These are phyloP conservation scores for Ochotona princeps DNA, from an alignment of 2,113 vertebrate genomes.

Conservation along the genomic window DNA sequence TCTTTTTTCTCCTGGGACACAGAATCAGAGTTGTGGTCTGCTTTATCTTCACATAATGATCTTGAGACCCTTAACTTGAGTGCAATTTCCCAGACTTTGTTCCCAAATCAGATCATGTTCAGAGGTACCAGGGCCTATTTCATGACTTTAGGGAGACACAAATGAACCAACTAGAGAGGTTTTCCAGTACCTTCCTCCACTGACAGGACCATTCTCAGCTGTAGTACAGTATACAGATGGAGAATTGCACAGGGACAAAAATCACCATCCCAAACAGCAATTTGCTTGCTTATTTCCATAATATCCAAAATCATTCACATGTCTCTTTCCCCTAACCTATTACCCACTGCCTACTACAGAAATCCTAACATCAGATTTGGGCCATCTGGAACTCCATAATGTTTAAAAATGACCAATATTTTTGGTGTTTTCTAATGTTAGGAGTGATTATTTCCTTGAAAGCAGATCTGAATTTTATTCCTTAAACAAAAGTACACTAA, in stretches of 20 bases:
- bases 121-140: neutral
- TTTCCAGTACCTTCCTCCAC: neutral
- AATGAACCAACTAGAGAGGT: neutral
- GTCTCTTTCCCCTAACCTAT: neutral
- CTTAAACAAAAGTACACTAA: conserved; percentile 7
- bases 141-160: neutral
- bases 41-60: neutral
- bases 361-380: neutral
- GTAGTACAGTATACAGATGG: neutral
- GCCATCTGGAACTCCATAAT: neutral
- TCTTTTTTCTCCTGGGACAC: neutral
- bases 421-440: conserved; percentile 16
- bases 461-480: neutral
- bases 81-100: neutral
- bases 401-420: neutral
- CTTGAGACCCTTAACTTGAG: neutral
- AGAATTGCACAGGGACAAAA: neutral
- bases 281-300: neutral
- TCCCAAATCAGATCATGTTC: neutral
- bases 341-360: neutral
- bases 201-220: neutral
- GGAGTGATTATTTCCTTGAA: neutral
- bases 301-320: neutral
- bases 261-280: neutral
- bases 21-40: neutral